Percentiles rank a stretch among this genome's conserved stretches.
These are phyloP conservation scores for Pachyramphus minor DNA, from an alignment of 2,113 vertebrate genomes.

Conservation along the genomic window DNA sequence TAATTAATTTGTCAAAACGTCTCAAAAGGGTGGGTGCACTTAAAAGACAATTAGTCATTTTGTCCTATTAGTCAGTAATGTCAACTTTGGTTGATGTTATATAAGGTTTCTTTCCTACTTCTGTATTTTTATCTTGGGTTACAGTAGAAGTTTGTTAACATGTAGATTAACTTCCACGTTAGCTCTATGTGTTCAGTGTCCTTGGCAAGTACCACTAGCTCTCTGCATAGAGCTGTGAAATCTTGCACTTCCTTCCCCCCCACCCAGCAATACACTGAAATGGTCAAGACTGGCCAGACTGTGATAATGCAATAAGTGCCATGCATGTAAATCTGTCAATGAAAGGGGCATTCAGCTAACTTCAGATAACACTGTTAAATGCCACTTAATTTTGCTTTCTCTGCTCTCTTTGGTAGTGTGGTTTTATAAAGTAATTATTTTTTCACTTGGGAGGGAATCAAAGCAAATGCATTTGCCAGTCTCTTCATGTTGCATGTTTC, in stretches of 20 bases:
- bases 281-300: not conserved
- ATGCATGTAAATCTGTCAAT: not conserved
- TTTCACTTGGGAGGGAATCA: not conserved
- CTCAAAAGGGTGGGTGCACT: not conserved
- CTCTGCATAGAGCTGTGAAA: not conserved
- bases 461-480: not conserved
- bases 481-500: not conserved
- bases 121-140: not conserved
- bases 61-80: not conserved
- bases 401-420: not conserved
- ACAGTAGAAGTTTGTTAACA: not conserved
- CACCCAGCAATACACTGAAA: not conserved
- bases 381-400: not conserved
- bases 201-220: not conserved
- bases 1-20: slow-evolving; percentile 4
- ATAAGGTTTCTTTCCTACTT: not conserved
- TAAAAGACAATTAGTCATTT: not conserved
- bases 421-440: not conserved
- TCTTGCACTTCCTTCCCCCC: not conserved
- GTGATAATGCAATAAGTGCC: not conserved
- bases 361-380: not conserved
- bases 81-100: not conserved
- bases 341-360: not conserved
- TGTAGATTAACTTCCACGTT: not conserved
- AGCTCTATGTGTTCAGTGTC: not conserved